Base-by-base conservation (phyloP, 2,797 vertebrate genomes). In the Zenarchopterus dispar region DNA sequence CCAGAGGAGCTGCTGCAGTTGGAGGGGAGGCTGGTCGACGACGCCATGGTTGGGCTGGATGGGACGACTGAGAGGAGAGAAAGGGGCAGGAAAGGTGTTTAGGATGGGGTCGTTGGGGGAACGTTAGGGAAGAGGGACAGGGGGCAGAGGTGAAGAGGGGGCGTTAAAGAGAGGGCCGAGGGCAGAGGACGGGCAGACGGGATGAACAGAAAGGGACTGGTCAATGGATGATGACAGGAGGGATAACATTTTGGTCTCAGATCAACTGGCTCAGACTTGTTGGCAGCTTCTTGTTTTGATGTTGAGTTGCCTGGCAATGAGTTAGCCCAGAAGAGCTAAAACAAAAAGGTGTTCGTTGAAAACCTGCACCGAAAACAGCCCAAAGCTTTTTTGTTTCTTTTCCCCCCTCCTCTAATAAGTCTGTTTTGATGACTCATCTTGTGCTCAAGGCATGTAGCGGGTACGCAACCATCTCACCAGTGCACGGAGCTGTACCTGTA, bases 1-100 rank as follows among this genome's bases (percentile, higher is more conserved):
- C 97, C 97, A 2, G 98, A 98, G 85, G 97, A 98, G 86, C 96
- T 97, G 94, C 95, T 98, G 94, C 97, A 99, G 92, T 99, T 99
- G 85, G 97, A 99, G 59, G 96, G 96, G 85, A 99, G 94, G 92
- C 96, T 98, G 87, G 97, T 98, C 78, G 97, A 97, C 24, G 97
- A 98, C 65, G 95, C 97, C 97, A 99, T 99, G 75, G 97, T 99
- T 19, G 97, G 97, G 86, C 97, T 99, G 56, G 97, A 99, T 62
- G 97, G 97, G 86, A 99, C 97, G 43, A 99, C 97, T 98, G 73
- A 60, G 90, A 71, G 69, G 50, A 78, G 60, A 84, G 63, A 72
- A 64, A 51, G 62, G 78, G 80, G 67, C 43, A 44, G 66, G 78
- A 61, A 45, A 67, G 55, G 75, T 36, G 68, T 63, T 70, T 62